Percentiles rank a stretch among this genome's conserved stretches.
Conservation (phyloP, 2,797 vertebrate genomes). For the Cryptoprocta ferox region DNA sequence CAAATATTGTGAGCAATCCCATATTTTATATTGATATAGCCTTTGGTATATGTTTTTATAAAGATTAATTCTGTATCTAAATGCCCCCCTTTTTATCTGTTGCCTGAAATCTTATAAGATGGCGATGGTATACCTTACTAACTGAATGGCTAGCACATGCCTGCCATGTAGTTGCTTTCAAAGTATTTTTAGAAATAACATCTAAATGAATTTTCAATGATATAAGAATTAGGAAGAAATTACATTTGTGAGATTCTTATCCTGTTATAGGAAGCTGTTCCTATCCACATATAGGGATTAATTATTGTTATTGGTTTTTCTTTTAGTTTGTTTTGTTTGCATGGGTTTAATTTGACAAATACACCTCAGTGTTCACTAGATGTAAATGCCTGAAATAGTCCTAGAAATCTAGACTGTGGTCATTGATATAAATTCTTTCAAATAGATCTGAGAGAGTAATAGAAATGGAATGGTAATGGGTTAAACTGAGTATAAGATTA, state of each 20-base stretch:
- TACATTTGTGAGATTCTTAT: neutral
- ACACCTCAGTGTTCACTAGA: neutral
- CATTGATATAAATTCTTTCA: neutral
- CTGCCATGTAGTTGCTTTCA: neutral
- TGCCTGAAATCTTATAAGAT: neutral
- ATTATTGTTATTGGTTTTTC: neutral
- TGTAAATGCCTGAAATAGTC: neutral
- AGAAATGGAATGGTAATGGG: neutral
- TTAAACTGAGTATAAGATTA: neutral
- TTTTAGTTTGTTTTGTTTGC: neutral
- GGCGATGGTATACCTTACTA: neutral
- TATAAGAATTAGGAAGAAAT: neutral
- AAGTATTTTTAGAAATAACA: neutral
- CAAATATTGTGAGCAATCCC: neutral
- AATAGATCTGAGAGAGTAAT: neutral
- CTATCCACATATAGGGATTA: neutral
- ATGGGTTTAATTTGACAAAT: neutral
- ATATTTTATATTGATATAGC: neutral
- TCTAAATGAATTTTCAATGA: neutral
- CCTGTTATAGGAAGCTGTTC: neutral
- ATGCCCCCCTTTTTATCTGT: neutral
- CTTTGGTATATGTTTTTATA: neutral
- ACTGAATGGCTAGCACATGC: neutral
- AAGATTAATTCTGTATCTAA: neutral
- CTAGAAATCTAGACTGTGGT: neutral